Percentiles rank a stretch among this genome's conserved stretches.
Evolutionary conservation across 2,888 invertebrate genomes (phyloP).

Genomic region (Drosophila yooni): DNA sequence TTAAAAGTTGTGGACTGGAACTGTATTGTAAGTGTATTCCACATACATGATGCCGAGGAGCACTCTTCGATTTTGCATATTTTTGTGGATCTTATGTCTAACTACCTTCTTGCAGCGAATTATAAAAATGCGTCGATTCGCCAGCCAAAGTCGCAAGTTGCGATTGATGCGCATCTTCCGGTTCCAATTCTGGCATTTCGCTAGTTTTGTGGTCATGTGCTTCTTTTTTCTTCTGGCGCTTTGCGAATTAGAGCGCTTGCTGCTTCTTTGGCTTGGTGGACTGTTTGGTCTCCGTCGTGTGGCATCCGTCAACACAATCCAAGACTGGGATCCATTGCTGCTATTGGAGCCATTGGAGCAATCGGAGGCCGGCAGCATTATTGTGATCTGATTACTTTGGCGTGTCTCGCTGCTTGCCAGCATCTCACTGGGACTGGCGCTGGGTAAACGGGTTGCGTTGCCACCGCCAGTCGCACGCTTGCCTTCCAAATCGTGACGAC

Average conservation of each 20-base stretch:
- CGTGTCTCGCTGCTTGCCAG: background rate
- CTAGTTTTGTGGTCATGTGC: conserved; percentile 44
- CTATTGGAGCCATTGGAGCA: conserved; percentile 22
- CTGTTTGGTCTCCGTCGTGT: conserved; percentile 5
- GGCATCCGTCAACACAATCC: conserved; percentile 17
- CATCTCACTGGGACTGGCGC: background rate
- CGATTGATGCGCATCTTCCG: conserved; percentile 60
- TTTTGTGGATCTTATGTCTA: background rate
- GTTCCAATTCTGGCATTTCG: conserved; percentile 16
- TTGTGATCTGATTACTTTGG: conserved; percentile 6
- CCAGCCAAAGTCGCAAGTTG: conserved; percentile 76
- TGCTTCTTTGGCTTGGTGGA: conserved; percentile 17
- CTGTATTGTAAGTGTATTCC: background rate
- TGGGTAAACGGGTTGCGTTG: conserved; percentile 7
- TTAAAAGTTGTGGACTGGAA: background rate
- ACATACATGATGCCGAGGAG: background rate
- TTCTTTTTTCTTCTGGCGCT: conserved; percentile 37
- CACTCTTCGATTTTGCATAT: background rate
- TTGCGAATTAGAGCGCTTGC: conserved; percentile 9
- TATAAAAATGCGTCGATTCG: conserved; percentile 74
- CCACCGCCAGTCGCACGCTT: conserved; percentile 46
- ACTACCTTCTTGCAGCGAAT: conserved; percentile 68
- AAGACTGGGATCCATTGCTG: conserved; percentile 28
- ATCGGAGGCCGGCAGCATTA: conserved; percentile 15
- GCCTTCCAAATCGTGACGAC: conserved; percentile 52